Conservation (phyloP, 1,140 invertebrate species). For the Drosophila sproati region DNA sequence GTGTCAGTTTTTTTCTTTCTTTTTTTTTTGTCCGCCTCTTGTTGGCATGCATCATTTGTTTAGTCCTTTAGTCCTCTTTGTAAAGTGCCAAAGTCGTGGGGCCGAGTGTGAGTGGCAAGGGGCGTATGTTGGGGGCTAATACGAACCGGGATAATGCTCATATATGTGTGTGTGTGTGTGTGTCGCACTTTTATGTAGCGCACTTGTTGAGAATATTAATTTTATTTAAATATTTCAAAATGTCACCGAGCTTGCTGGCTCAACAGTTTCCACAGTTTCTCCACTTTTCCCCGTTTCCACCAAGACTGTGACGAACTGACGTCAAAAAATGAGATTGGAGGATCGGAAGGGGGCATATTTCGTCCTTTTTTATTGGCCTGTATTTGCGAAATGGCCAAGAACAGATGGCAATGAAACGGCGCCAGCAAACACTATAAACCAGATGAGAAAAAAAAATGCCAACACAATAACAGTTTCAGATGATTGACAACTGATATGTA, state of each 20-base stretch:
- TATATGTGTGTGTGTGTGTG: slow-evolving; percentile 56
- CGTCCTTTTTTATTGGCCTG: slow-evolving; percentile 15
- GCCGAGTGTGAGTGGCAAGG: not conserved
- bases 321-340: not conserved
- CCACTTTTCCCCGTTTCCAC: too few relatives aligned
- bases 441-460: slow-evolving; percentile 9
- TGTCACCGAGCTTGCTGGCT: slow-evolving; percentile 40
- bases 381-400: slow-evolving; percentile 20
- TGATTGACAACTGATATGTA: slow-evolving; percentile 26
- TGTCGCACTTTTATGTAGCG: slow-evolving; percentile 65
- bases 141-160: slow-evolving; percentile 10
- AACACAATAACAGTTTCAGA: slow-evolving; percentile 8
- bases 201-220: slow-evolving; percentile 79
- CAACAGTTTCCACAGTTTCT: slow-evolving; percentile 16
- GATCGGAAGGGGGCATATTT: not conserved
- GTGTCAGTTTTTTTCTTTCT: slow-evolving; percentile 5
- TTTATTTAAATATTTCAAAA: slow-evolving; percentile 74
- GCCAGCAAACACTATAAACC: slow-evolving; percentile 7
- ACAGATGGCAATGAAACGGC: slow-evolving; percentile 3
- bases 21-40: slow-evolving; percentile 42
- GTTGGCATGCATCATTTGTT: slow-evolving; percentile 77
- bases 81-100: slow-evolving; percentile 57
- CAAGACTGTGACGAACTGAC: not conserved
- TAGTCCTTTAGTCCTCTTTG: slow-evolving; percentile 71
- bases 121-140: not conserved